Percentiles rank a stretch among this genome's conserved stretches.
phyloP scores from a whole-genome alignment of 2,888 invertebrate species.

The Nephrocerus scutellatus region DNA sequence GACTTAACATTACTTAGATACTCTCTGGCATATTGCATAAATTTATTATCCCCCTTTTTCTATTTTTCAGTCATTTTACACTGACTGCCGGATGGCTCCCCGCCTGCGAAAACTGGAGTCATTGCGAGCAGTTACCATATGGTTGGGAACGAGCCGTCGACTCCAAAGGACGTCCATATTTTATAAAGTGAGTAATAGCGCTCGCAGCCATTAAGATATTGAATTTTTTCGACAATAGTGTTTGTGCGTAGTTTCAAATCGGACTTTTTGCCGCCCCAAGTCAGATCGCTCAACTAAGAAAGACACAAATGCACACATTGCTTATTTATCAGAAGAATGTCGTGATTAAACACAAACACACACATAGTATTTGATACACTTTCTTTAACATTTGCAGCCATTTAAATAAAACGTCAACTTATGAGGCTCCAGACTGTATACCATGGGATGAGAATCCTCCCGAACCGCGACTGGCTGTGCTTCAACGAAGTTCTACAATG shows the following conservation, averaged over 20 bases:
- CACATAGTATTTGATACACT: not conserved
- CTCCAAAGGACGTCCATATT: constrained; percentile 69
- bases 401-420: constrained; percentile 83
- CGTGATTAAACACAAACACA: no score
- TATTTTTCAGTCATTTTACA: constrained; percentile 67
- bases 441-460: constrained; percentile 65
- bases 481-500: constrained; percentile 68
- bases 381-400: constrained; percentile 50
- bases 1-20: no score
- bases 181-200: constrained; percentile 68
- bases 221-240: no score
- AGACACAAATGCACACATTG: no score
- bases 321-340: no score
- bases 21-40: no score
- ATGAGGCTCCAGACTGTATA: constrained; percentile 68
- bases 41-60: not conserved
- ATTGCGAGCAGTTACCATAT: constrained; percentile 65
- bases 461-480: constrained; percentile 67
- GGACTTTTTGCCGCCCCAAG: no score
- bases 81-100: constrained; percentile 83
- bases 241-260: no score
- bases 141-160: constrained; percentile 89
- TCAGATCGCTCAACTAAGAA: no score
- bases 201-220: no score
- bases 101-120: constrained; percentile 75